Base-by-base conservation (phyloP, 2,888 invertebrate genomes). In the Drosophila tripunctata region DNA sequence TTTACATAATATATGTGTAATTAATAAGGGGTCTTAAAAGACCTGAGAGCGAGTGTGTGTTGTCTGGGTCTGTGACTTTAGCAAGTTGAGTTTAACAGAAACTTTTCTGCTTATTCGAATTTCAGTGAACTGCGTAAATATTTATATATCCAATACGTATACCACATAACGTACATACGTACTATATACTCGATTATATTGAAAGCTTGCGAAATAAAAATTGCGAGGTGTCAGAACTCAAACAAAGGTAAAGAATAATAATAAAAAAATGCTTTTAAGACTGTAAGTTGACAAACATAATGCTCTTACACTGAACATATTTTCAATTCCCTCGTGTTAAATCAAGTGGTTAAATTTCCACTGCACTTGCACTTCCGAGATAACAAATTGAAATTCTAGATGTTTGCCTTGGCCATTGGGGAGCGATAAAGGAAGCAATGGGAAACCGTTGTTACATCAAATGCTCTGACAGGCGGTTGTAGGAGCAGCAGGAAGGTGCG, bases 321-420 rank as follows among this genome's bases (percentile, higher is more conserved):
- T 33, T 68, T 22, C 4, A 43, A 12, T 24, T 41, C 14, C 15
- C 15, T 17, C 3, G n/a, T n/a, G 22, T 43, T 58, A 58, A 61
- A 57, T 52, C 27, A 30, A 38, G 22, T 40, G 43, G 38, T 61
- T 44, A 40, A 66, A 67, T 75, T 70, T 65, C 75, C 54, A n/a
- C 57, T 78, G 67, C 79, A 78, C 73, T 82, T 73, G 80, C 66
- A 72, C 79, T 83, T 85, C 77, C 80, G 70, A 76, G 77, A 74
- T 79, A 67, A 64, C 70, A 62, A 74, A 83, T 77, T 83, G 84
- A 87, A 80, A 81, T 86, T 84, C 87, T 67, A 81, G 67, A 65
- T 83, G 80, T 71, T 77, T 70, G 27, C 27, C 27, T 27, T 27
- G 27, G 66, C 51, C 51, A 52, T 4, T 66, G 61, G 47, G 30